Percentiles rank a stretch among this genome's conserved stretches.
phyloP scores from a whole-genome alignment of 2,113 vertebrate genomes.

The Thamnophis sirtalis region DNA sequence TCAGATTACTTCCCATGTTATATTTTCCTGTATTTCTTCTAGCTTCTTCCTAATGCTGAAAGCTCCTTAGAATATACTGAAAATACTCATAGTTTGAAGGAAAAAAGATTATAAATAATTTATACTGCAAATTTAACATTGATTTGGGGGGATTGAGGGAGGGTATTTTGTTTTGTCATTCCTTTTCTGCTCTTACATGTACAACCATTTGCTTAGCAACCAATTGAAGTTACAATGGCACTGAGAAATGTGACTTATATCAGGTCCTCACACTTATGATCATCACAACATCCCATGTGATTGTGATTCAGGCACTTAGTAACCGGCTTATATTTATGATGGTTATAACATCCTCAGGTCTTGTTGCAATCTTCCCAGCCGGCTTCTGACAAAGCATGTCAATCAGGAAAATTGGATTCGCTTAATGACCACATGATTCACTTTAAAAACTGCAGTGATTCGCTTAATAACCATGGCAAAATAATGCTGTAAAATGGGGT shows the following conservation, averaged over 20 bases:
- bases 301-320: background rate
- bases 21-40: background rate
- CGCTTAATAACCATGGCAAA: background rate
- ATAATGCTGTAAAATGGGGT: background rate
- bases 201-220: background rate
- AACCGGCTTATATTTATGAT: background rate
- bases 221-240: background rate
- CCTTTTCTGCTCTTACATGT: background rate
- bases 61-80: background rate
- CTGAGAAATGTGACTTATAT: background rate
- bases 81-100: background rate
- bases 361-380: background rate
- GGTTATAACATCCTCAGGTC: background rate
- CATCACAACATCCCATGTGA: background rate
- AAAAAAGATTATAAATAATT: background rate
- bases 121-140: background rate
- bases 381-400: background rate
- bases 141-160: background rate
- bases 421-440: background rate
- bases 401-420: background rate
- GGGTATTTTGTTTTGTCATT: background rate
- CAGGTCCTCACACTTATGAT: background rate
- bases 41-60: background rate
- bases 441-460: background rate
- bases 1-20: constrained; percentile 31